A percentile compares a stretch with the other conserved stretches of the same genome.
Conservation (phyloP, 2,113 vertebrate genomes). For the Leucopsar rothschildi region DNA sequence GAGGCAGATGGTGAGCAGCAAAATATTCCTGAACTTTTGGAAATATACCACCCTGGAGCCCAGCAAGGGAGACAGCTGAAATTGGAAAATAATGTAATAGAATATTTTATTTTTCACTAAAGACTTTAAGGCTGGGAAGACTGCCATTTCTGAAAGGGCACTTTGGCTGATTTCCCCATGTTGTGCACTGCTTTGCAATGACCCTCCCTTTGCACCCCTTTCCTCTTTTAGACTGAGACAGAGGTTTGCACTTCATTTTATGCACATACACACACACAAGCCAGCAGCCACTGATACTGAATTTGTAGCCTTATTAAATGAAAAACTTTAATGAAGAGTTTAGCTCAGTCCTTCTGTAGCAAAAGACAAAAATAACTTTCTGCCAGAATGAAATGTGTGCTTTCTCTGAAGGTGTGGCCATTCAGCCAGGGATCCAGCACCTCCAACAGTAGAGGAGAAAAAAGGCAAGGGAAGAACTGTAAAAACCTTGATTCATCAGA, state of each 20-base stretch:
- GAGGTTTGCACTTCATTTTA: background rate
- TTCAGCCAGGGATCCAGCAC: background rate
- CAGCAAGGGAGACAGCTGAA: conserved; percentile 70
- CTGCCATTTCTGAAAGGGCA: conserved; percentile 59
- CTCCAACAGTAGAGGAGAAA: background rate
- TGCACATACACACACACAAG: background rate
- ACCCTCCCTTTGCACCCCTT: background rate
- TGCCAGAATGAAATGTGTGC: background rate
- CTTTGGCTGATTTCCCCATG: conserved; percentile 46
- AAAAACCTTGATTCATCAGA: background rate
- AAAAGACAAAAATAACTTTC: background rate
- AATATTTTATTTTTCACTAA: conserved; percentile 79
- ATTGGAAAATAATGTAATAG: conserved; percentile 88
- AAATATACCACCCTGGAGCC: conserved; percentile 73
- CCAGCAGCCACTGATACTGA: background rate
- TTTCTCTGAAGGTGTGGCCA: background rate
- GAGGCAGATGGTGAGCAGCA: conserved; percentile 83
- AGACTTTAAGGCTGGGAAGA: conserved; percentile 68
- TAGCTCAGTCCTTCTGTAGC: background rate
- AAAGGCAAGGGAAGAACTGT: background rate
- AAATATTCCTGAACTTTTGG: conserved; percentile 77
- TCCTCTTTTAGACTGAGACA: background rate
- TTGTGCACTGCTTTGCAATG: background rate
- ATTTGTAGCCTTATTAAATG: background rate
- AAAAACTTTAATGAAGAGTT: background rate